Base-by-base conservation (phyloP, 2,888 invertebrate genomes). In the Ariolimax columbianus region DNA sequence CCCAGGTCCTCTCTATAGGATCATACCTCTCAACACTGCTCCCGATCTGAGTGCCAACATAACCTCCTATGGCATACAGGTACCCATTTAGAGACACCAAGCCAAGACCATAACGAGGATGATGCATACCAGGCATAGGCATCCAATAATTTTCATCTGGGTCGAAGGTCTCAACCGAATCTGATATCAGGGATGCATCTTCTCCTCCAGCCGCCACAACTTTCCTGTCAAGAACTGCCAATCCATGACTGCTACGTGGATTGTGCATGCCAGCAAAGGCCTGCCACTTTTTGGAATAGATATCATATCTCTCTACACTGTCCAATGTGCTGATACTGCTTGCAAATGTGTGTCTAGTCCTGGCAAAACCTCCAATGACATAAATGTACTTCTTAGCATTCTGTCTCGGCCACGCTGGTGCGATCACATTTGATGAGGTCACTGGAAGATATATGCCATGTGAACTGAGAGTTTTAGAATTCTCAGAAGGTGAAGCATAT, bases 201-300 rank as follows among this genome's bases (percentile, higher is more conserved):
- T 98, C 98, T 72, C 98, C 97, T 92, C 98, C 98, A 3, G 98
- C 97, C 0, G 97, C 98, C 94, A 97, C 98, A 85, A 98, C 97
- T 89, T 97, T 96, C 0, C 97, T 97, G 91, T 97, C 96, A 66
- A 98, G 93, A 17, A 97, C 96, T 0, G 97, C 97, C 9, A 97
- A 97, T 26, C 98, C 98, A 0, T 98, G 97, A 89, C 98, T 95
- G 90, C 98, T 97, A 82, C 98, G 95, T 4, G 97, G 97, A 89
- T 97, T 96, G 82, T 96, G 96, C 96, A 98, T 97, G 2, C 97
- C 96, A 0, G 91, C 88, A 70, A 91, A 86, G 3, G 77, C 86
- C 66, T 90, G 91, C 93, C 93, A 93, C 26, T 89, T 88, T 79
- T 91, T 89, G 36, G 90, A 88, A 86, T 91, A 92, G 0, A 92